These are phyloP conservation scores for Trachelipus rathkii DNA, from an alignment of 1,140 invertebrate genomes.

Conservation along the genomic window DNA sequence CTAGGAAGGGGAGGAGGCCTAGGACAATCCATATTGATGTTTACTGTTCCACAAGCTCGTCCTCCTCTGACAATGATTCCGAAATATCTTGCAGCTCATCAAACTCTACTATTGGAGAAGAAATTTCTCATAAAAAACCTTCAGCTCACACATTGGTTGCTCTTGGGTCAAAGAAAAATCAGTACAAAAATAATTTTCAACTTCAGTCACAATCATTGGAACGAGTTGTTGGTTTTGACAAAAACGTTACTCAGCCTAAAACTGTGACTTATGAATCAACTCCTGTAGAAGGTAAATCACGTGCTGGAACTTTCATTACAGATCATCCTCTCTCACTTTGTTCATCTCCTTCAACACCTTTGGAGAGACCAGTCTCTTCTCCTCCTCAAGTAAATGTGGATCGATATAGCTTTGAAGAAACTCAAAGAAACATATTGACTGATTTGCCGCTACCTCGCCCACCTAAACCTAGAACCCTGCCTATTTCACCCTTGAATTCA, in stretches of 20 bases:
- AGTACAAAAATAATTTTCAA: constrained; percentile 35
- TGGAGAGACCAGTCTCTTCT: constrained; percentile 1
- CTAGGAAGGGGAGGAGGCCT: constrained; percentile 50
- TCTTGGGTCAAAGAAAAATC: constrained; percentile 39
- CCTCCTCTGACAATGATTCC: constrained; percentile 49
- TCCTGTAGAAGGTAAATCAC: neutral
- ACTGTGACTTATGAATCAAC: constrained; percentile 1
- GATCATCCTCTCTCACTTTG: neutral
- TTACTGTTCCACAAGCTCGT: constrained; percentile 66
- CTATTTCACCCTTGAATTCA: too few species aligned
- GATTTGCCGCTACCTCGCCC: too few species aligned
- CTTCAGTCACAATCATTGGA: constrained; percentile 17
- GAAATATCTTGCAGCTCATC: constrained; percentile 35
- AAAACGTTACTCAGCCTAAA: too few species aligned
- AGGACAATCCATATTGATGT: constrained; percentile 72
- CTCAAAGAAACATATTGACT: too few species aligned
- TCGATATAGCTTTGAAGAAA: neutral
- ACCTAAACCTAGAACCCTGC: too few species aligned
- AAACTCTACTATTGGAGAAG: constrained; percentile 50
- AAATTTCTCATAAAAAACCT: constrained; percentile 50
- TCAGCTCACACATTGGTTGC: constrained; percentile 64
- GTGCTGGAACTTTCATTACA: neutral
- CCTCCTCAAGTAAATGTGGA: neutral
- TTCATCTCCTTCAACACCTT: neutral
- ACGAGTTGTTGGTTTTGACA: neutral